phyloP scores from a whole-genome alignment of 2,797 vertebrate genomes.

The Cossypha caffra region DNA sequence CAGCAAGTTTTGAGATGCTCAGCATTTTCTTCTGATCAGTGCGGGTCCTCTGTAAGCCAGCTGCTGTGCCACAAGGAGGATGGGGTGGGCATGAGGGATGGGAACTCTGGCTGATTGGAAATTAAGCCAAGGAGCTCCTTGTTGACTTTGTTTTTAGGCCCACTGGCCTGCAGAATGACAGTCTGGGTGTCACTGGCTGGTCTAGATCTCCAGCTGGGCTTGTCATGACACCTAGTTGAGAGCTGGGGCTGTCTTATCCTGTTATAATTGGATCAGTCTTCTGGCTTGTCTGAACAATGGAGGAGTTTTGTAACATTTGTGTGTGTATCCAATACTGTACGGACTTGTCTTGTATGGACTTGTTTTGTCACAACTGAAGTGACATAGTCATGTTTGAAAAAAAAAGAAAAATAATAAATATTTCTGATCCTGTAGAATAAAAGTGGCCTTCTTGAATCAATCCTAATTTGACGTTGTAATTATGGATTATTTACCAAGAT shows the following conservation, averaged over 20 bases:
- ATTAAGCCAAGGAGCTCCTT: not conserved
- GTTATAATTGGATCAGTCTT: slow-evolving; percentile 12
- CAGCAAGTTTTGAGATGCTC: not conserved
- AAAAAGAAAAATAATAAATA: not conserved
- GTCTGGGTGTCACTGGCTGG: not conserved
- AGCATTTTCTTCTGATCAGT: not conserved
- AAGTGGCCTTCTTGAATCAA: slow-evolving; percentile 42
- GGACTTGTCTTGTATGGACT: not conserved
- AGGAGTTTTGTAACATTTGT: not conserved
- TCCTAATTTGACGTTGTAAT: slow-evolving; percentile 36
- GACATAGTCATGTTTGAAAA: not conserved
- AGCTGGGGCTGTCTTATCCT: not conserved
- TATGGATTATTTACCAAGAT: slow-evolving; percentile 66
- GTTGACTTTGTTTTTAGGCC: slow-evolving; percentile 28
- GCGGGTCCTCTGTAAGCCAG: not conserved
- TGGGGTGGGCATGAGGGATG: not conserved
- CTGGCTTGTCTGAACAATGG: not conserved
- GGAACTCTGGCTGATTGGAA: not conserved
- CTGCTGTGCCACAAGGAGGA: not conserved
- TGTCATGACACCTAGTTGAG: not conserved
- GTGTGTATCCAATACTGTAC: not conserved
- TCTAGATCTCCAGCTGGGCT: slow-evolving; percentile 15
- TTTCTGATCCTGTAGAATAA: slow-evolving; percentile 15
- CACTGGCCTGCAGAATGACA: slow-evolving; percentile 19
- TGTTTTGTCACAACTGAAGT: slow-evolving; percentile 10